Conservation (phyloP, 2,797 vertebrate species). For the Acropternis orthonyx region DNA sequence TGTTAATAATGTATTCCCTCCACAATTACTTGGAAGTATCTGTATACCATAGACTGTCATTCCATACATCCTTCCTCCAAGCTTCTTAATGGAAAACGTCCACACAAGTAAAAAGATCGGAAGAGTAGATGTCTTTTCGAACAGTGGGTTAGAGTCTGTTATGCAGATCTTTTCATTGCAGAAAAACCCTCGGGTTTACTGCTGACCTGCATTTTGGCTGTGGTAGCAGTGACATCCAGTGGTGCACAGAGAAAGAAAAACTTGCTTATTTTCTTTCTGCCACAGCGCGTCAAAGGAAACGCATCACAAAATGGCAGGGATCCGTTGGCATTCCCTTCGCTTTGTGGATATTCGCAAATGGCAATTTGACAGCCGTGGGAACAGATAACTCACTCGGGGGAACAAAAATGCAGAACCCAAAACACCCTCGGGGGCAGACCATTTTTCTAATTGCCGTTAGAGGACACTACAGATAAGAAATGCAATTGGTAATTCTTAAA, state of each 20-base stretch:
- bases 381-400: neutral
- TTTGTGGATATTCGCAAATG: neutral
- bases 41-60: no score
- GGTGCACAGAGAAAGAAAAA: neutral
- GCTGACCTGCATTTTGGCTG: neutral
- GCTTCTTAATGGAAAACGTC: neutral
- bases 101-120: neutral
- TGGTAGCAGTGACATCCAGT: slow-evolving; percentile 48
- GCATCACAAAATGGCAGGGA: neutral
- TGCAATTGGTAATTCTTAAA: neutral
- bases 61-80: neutral
- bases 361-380: neutral
- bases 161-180: neutral
- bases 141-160: neutral
- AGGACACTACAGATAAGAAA: neutral
- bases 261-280: neutral
- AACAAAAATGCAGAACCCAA: neutral
- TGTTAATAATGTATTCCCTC: neutral
- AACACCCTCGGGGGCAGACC: neutral
- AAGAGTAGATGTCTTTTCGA: neutral
- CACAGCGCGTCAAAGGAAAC: neutral
- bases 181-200: neutral
- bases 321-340: neutral
- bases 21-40: neutral
- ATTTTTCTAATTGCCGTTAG: neutral